phyloP scores from a whole-genome alignment of 2,113 vertebrate species.

The Acanthisitta chloris region DNA sequence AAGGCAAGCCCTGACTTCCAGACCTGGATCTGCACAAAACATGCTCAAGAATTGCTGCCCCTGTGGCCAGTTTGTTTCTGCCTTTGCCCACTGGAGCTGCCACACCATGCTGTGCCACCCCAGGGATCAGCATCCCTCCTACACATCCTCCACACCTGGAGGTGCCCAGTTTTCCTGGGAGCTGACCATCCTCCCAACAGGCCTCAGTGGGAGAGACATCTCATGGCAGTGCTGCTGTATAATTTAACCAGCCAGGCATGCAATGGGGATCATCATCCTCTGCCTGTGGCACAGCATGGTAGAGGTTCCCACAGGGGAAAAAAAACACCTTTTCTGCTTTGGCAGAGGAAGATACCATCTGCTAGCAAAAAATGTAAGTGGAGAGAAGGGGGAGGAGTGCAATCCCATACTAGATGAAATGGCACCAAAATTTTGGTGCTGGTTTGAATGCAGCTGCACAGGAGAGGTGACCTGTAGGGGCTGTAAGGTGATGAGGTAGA shows the following conservation, averaged over 20 bases:
- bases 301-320: background rate
- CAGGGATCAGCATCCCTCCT: background rate
- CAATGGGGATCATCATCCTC: background rate
- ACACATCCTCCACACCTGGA: accelerated
- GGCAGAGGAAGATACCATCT: background rate
- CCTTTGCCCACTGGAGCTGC: background rate
- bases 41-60: background rate
- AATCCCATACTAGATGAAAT: background rate
- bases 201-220: accelerated
- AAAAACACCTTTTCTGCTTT: background rate
- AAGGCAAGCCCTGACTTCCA: background rate
- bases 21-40: background rate
- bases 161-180: background rate
- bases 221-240: background rate
- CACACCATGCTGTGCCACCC: background rate
- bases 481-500: background rate
- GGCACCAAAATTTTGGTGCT: background rate
- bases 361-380: background rate
- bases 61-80: background rate
- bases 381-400: background rate
- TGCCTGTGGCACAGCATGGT: background rate
- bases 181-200: accelerated
- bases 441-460: background rate
- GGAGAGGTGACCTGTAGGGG: background rate
- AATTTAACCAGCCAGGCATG: background rate